Evolutionary conservation across 2,797 vertebrate genomes (phyloP), one percentile per base, ranked within the genome.

Genomic region (Hoplostethus mediterraneus): DNA sequence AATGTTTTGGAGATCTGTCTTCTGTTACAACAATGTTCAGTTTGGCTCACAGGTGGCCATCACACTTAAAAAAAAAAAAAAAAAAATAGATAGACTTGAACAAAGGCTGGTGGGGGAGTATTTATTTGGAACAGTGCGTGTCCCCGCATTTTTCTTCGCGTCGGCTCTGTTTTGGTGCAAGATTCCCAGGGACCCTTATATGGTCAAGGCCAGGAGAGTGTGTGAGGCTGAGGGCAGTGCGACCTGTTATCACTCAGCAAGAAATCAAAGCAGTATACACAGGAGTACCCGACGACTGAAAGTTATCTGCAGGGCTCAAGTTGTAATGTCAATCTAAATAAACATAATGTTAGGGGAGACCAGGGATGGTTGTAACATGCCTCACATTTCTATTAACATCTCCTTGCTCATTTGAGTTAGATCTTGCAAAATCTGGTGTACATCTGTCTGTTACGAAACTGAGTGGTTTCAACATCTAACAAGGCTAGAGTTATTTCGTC

Each of bases 101-200:
- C 21, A 59, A 48, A 48, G 28, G 33, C 25, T 42, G n/a, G 21
- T 62, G 36, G 68, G 68, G 44, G 56, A 67, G n/a, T 10, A 13
- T 54, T 63, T 59, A 25, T 63, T 52, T 5, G 11, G 16, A 73
- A 63, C 51, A 12, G 49, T 67, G 59, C 25, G 36, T 69, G 66
- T 75, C 33, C 55, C 71, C 74, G 71, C 83, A 88, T 89, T 85
- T 86, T 89, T 90, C 61, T 81, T 79, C 16, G 84, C 78, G 58
- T 86, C 82, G 86, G 84, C 85, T 63, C 75, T 86, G 87, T 92
- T 91, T 90, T 93, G 87, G 81, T 89, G 87, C 63, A 67, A 86
- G 88, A 88, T 89, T 93, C 89, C 81, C 91, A 75, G 11, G 88
- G 84, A 92, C 82, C 95, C 95, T 93, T 95, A 95, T 95, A 95